Evolutionary conservation across 2,113 vertebrate genomes (phyloP).

Genomic region (Junco hyemalis): DNA sequence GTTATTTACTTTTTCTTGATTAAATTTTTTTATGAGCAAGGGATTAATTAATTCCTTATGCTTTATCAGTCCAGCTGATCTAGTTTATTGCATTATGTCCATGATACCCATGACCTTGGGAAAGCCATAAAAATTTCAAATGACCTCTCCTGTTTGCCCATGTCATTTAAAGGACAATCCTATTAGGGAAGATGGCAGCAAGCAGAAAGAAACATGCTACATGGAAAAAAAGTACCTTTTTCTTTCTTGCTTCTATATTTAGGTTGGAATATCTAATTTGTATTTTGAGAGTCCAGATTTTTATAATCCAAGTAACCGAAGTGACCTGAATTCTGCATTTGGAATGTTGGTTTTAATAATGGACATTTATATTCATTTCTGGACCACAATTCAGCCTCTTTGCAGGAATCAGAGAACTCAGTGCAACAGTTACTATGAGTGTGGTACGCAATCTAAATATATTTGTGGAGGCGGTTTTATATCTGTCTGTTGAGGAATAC

Average conservation of each 20-base stretch:
- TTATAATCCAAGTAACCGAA: neutral
- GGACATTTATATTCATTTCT: neutral
- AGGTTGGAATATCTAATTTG: neutral
- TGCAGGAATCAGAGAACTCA: neutral
- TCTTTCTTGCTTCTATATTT: neutral
- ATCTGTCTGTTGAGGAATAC: neutral
- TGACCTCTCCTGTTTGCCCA: neutral
- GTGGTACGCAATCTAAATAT: neutral
- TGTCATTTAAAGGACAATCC: neutral
- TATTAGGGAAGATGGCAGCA: neutral
- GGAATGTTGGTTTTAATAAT: neutral
- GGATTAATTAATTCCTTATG: neutral
- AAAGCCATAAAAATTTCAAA: neutral
- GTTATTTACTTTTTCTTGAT: neutral
- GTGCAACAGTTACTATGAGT: neutral
- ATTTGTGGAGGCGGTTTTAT: neutral
- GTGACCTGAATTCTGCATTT: neutral
- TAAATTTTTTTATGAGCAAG: neutral
- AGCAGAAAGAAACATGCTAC: neutral
- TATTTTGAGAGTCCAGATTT: neutral
- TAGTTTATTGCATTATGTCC: neutral
- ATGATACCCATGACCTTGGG: neutral
- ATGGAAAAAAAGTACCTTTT: neutral
- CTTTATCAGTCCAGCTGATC: neutral
- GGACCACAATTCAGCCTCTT: neutral